Percentiles rank a stretch among this genome's conserved stretches.
phyloP scores from a whole-genome alignment of 2,113 vertebrate species.

The Marmota monax region DNA sequence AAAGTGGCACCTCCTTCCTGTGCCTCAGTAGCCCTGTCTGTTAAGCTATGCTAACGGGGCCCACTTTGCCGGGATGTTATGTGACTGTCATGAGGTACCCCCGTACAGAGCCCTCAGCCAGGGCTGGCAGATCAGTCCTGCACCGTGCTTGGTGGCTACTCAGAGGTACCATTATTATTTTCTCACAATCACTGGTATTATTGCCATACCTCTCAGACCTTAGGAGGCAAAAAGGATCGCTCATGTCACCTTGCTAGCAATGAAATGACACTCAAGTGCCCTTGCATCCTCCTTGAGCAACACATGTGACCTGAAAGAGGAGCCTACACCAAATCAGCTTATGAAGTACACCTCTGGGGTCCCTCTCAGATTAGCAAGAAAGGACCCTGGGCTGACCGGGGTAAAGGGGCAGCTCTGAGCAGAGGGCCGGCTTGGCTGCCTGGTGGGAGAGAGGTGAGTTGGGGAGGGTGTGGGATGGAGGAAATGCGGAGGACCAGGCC shows the following conservation, averaged over 20 bases:
- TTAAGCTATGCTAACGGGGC: background rate
- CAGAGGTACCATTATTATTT: background rate
- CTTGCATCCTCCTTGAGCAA: background rate
- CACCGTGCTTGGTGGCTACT: background rate
- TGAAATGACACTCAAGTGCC: background rate
- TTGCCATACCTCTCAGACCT: background rate
- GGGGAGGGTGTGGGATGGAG: background rate
- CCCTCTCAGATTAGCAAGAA: background rate
- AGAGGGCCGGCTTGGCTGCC: background rate
- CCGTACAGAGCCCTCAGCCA: background rate
- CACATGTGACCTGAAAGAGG: background rate
- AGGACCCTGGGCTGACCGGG: background rate
- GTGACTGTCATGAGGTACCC: background rate
- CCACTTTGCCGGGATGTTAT: background rate
- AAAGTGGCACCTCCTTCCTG: background rate
- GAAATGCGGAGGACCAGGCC: background rate
- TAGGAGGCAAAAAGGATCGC: background rate
- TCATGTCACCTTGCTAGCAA: background rate
- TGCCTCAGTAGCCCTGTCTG: background rate
- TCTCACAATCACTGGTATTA: background rate
- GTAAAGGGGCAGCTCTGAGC: background rate
- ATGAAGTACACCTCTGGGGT: background rate
- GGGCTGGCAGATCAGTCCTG: background rate
- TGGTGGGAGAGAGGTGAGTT: background rate
- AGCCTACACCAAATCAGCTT: background rate